A percentile compares a stretch with the other conserved stretches of the same genome.
Conservation (phyloP, 2,113 vertebrate species). For the Pachypanchax playfairii region DNA sequence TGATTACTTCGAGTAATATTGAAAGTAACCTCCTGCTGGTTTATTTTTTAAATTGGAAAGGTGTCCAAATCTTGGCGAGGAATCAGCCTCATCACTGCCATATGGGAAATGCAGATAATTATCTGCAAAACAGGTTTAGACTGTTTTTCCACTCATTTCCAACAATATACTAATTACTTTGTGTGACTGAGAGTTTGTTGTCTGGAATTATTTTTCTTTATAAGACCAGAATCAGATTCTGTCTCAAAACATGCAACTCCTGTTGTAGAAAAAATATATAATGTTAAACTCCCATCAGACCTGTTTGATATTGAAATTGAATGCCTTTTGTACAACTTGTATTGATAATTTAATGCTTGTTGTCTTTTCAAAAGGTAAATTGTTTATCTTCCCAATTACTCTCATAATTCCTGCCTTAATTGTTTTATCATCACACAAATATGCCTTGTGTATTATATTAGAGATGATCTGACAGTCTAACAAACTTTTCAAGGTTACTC, state of each 20-base stretch:
- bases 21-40: slow-evolving; percentile 56
- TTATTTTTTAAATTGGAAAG: slow-evolving; percentile 53
- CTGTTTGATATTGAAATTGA: not conserved
- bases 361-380: not conserved
- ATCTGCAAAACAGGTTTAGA: slow-evolving; percentile 48
- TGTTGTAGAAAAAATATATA: not conserved
- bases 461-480: not conserved
- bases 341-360: not conserved
- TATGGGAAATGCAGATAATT: slow-evolving; percentile 59
- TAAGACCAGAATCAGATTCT: slow-evolving; percentile 6
- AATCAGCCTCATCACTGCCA: slow-evolving; percentile 66
- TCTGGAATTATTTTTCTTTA: slow-evolving; percentile 21
- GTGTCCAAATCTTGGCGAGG: slow-evolving; percentile 60
- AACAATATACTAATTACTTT: slow-evolving; percentile 24
- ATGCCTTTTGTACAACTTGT: too few species aligned
- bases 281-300: not conserved
- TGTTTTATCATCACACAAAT: too few species aligned
- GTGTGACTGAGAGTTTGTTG: slow-evolving; percentile 23
- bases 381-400: too few species aligned
- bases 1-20: slow-evolving; percentile 69
- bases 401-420: too few species aligned
- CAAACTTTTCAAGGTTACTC: not conserved
- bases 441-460: not conserved
- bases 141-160: slow-evolving; percentile 19
- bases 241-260: not conserved